Evolutionary conservation across 2,888 invertebrate genomes (phyloP).

Genomic region (Agrotis exclamationis): DNA sequence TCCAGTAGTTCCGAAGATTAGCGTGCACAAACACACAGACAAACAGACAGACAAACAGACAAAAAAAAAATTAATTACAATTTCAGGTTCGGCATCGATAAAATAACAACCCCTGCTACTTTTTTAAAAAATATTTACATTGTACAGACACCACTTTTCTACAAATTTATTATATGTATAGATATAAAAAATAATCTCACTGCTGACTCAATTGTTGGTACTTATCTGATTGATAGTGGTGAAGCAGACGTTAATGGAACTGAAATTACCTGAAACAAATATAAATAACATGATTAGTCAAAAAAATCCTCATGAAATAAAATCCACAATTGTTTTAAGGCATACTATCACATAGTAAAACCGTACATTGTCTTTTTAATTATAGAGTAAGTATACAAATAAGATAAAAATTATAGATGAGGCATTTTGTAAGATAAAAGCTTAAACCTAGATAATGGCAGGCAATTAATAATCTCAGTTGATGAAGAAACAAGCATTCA

Average conservation of each 20-base stretch:
- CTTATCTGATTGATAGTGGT: conserved; percentile 23
- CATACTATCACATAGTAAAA: not conserved
- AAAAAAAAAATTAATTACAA: no score
- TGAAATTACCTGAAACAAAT: conserved; percentile 61
- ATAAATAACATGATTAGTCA: conserved; percentile 18
- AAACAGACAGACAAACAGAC: no score
- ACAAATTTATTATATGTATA: no score
- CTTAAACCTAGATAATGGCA: not conserved
- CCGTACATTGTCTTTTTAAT: no score
- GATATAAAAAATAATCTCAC: not conserved
- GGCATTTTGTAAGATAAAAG: not conserved
- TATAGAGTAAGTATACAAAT: not conserved
- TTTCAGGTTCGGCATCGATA: no score
- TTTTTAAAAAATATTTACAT: no score
- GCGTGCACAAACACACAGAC: no score
- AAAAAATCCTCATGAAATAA: not conserved
- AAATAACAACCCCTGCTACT: no score
- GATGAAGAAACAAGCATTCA: not conserved
- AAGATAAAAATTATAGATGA: not conserved
- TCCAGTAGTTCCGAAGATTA: no score
- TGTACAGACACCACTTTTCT: no score
- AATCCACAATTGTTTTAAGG: not conserved
- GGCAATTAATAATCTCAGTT: not conserved
- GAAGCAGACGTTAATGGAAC: conserved; percentile 1
- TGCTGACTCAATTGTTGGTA: not conserved